phyloP scores from a whole-genome alignment of 2,113 vertebrate genomes.

The Eclectus roratus region DNA sequence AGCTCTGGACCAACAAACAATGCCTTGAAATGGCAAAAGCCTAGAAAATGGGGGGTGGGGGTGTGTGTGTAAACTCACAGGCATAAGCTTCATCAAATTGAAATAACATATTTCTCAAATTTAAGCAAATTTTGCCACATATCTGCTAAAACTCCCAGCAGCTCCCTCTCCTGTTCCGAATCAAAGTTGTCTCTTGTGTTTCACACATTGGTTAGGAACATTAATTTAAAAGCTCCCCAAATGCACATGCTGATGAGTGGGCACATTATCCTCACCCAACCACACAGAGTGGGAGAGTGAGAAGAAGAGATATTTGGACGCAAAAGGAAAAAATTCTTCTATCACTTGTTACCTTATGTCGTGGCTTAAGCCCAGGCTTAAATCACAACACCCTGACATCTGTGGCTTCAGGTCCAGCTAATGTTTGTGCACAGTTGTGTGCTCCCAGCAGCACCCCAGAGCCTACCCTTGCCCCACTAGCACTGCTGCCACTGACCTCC shows the following conservation, averaged over 20 bases:
- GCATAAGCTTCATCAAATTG: neutral
- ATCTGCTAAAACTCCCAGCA: neutral
- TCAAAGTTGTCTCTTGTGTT: neutral
- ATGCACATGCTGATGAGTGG: neutral
- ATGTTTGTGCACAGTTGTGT: rapidly evolving
- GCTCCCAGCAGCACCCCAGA: neutral
- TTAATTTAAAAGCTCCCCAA: neutral
- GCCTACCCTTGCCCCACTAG: neutral
- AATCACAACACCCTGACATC: neutral
- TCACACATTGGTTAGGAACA: neutral
- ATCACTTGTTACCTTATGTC: neutral
- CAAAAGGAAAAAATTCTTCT: neutral
- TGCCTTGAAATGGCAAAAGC: neutral
- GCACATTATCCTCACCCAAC: neutral
- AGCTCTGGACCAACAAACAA: neutral
- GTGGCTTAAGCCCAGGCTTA: too few relatives aligned
- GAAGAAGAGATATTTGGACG: neutral
- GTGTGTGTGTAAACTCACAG: neutral
- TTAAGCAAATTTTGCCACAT: neutral
- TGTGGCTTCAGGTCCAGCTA: neutral
- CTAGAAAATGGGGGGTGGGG: neutral
- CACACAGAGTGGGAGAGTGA: rapidly evolving
- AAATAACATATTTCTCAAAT: neutral
- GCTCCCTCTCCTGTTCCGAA: neutral
- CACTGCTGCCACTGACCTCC: neutral